Evolutionary conservation across 2,113 vertebrate species (phyloP).

Genomic region (Rhinolophus ferrumequinum): DNA sequence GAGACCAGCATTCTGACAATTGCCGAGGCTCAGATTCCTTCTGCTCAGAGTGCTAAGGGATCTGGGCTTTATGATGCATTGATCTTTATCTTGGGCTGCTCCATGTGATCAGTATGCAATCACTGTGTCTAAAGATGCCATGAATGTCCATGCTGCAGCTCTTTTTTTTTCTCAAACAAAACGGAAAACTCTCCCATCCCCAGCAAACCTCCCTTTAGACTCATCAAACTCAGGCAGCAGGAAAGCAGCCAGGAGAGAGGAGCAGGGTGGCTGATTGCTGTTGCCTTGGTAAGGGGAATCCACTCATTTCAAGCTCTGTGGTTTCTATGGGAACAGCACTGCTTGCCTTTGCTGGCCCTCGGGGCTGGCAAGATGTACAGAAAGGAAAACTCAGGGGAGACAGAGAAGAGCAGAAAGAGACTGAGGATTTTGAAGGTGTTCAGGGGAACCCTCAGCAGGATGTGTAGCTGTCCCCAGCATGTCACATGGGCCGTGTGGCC

Average conservation of each 20-base stretch:
- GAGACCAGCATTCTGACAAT: neutral
- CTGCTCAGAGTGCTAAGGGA: neutral
- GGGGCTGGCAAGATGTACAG: neutral
- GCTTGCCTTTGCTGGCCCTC: constrained; percentile 7
- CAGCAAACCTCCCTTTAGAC: constrained; percentile 25
- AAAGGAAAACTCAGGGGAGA: neutral
- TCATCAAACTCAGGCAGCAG: neutral
- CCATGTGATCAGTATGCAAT: neutral
- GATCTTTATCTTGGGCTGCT: neutral
- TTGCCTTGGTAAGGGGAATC: constrained; percentile 61
- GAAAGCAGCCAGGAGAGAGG: constrained; percentile 41
- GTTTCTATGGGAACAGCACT: constrained; percentile 74
- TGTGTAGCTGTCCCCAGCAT: fast-evolving
- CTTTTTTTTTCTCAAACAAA: neutral
- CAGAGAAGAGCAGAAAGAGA: neutral
- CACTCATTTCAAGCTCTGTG: neutral
- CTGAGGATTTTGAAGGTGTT: neutral
- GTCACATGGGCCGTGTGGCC: fast-evolving
- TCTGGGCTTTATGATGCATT: neutral
- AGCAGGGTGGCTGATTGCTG: constrained; percentile 10
- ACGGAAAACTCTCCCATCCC: neutral
- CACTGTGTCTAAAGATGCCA: neutral
- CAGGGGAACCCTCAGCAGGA: neutral
- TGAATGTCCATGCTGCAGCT: neutral
- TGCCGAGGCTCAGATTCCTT: neutral